Percentiles rank a stretch among this genome's conserved stretches.
phyloP scores from a whole-genome alignment of 37 sponge, comb jelly and placozoan species.

The Chondrosia reniformis region DNA sequence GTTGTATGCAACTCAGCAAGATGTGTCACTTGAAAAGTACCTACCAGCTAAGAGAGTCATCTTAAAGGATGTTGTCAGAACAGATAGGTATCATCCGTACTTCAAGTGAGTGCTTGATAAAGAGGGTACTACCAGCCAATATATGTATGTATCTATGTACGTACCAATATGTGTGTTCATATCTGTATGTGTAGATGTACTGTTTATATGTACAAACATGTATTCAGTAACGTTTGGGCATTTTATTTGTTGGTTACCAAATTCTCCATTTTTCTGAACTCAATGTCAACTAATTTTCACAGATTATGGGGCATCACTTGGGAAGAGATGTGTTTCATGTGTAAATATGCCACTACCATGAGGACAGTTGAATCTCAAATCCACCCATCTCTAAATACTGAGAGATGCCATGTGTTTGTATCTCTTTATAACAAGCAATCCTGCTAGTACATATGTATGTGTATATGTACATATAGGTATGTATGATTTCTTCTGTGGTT shows the following conservation, averaged over 20 bases:
- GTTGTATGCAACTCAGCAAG: slow-evolving; percentile 69
- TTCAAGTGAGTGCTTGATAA: slow-evolving; percentile 78
- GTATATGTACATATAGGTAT: not conserved
- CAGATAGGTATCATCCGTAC: slow-evolving; percentile 68
- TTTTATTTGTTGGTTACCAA: too few relatives aligned
- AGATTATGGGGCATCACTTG: not conserved
- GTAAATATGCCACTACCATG: not conserved
- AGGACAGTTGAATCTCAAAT: not conserved
- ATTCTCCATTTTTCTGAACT: not conserved
- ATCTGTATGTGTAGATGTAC: not conserved
- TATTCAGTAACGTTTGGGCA: too few relatives aligned
- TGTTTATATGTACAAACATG: not conserved
- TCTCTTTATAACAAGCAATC: too few relatives aligned
- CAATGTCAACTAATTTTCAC: not conserved
- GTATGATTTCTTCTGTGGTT: not conserved
- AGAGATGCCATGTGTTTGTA: too few relatives aligned
- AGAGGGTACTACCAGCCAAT: too few relatives aligned
- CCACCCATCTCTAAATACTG: too few relatives aligned
- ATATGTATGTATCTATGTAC: not conserved
- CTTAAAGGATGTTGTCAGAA: slow-evolving; percentile 78
- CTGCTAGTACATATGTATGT: not conserved
- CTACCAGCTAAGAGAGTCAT: slow-evolving; percentile 66
- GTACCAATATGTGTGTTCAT: not conserved
- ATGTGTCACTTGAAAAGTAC: slow-evolving; percentile 54
- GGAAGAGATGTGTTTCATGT: not conserved